Evolutionary conservation across 1,140 invertebrate genomes (phyloP).

Genomic region (Drosophila pallidifrons): DNA sequence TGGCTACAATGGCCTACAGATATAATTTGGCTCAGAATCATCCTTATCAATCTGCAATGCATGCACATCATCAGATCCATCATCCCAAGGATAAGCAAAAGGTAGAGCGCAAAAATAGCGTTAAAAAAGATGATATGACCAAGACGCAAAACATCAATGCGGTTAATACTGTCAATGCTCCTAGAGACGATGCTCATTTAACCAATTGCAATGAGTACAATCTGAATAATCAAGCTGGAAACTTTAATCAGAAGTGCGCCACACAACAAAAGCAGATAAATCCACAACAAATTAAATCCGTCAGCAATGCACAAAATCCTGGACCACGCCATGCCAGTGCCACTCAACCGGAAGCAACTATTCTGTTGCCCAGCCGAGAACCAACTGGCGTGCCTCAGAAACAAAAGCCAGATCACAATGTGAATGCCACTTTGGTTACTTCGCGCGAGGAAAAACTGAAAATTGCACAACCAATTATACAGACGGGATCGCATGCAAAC

Average conservation of each 20-base stretch:
- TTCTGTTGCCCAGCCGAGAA: constrained; percentile 48
- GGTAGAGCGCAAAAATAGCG: constrained; percentile 65
- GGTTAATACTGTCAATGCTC: constrained; percentile 34
- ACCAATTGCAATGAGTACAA: constrained; percentile 68
- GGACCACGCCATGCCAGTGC: constrained; percentile 39
- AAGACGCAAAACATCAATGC: constrained; percentile 48
- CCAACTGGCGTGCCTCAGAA: constrained; percentile 36
- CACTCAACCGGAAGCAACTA: constrained; percentile 47
- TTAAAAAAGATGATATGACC: constrained; percentile 67
- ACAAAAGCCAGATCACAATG: constrained; percentile 63
- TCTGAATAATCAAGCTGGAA: constrained; percentile 58
- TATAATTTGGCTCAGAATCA: constrained; percentile 81
- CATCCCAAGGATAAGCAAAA: constrained; percentile 79
- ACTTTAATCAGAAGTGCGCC: constrained; percentile 66
- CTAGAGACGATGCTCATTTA: constrained; percentile 53
- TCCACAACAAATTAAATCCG: constrained; percentile 69
- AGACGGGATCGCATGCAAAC: constrained; percentile 53
- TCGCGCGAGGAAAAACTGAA: constrained; percentile 64
- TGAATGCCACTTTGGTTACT: constrained; percentile 45
- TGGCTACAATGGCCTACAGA: constrained; percentile 82
- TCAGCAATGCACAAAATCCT: constrained; percentile 55
- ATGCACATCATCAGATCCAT: constrained; percentile 77
- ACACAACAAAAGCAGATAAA: constrained; percentile 64
- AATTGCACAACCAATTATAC: constrained; percentile 57
- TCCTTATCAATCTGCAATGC: constrained; percentile 80